phyloP scores from a whole-genome alignment of 2,797 vertebrate species.

The Chiloscyllium punctatum region DNA sequence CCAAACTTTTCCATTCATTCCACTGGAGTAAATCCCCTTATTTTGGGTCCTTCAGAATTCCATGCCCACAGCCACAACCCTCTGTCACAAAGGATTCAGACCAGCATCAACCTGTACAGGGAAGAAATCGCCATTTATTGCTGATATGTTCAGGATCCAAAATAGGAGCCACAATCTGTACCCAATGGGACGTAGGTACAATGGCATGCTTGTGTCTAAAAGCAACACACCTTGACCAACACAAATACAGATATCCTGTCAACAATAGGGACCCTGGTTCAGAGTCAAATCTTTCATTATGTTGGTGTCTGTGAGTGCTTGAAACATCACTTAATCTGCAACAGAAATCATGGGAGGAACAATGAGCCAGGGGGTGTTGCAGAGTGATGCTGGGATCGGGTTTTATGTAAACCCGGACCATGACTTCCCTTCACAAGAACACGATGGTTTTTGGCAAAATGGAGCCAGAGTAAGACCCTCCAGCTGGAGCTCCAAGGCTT shows the following conservation, averaged over 20 bases:
- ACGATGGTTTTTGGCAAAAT: background rate
- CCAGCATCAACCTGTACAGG: background rate
- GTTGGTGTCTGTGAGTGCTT: background rate
- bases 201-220: background rate
- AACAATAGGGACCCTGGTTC: background rate
- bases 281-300: background rate
- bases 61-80: background rate
- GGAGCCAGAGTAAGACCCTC: background rate
- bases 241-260: background rate
- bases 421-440: too few relatives aligned
- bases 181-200: background rate
- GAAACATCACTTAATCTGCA: background rate
- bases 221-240: background rate
- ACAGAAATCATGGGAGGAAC: background rate
- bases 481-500: too few relatives aligned
- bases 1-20: background rate
- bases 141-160: background rate
- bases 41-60: background rate
- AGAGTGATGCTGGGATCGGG: background rate
- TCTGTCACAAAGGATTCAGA: background rate
- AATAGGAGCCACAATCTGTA: background rate
- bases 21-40: background rate
- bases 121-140: background rate
- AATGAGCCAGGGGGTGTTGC: background rate
- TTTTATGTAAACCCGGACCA: background rate